Base-by-base conservation (phyloP, 1,140 invertebrate species). In the Popillia japonica region DNA sequence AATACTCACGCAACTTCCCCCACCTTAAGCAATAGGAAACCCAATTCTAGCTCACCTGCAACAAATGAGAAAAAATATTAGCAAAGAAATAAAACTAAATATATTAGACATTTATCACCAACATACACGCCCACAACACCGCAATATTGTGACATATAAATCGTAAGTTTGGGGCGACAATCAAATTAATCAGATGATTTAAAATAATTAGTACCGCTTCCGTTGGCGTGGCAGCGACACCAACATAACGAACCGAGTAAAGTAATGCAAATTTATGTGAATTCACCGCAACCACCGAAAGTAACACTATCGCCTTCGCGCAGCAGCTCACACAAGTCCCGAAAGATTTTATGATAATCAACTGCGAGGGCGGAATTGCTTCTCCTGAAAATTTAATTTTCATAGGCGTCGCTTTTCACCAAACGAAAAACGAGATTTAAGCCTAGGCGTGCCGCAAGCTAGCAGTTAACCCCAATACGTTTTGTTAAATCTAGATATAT, bases 241-340 rank as follows among this genome's bases (percentile, higher is more conserved):
- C 27, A 55, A 55, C 48, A 4, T 34, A 44, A 4, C 48, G 17
- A n/a, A 17, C 11, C 14, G 14, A 55, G 48, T 17, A 55, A 55
- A 55, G 17, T 55, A n/a, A 55, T 55, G 48, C 14, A 55, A 55
- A 55, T 55, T 55, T 55, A 55, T 55, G 48, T 55, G 48, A 17
- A 55, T n/a, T 55, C 11, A 11, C 14, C 11, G 0, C 48, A 55
- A 17, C 11, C 48, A 17, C 11, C 48, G 48, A 55, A 55, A n/a
- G 48, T 55, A 55, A 55, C 48, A 55, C 48, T 17, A 55, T 55
- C 48, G 14, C 2, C 48, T 20, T n/a, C 48, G n/a, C 48, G 48
- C 6, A 17, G 14, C 11, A n/a, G 48, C 48, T 55, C 48, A 14
- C 48, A 14, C 27, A 34, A 34, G 14, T 17, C 11, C 48, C n/a